A percentile compares a stretch with the other conserved stretches of the same genome.
These are phyloP conservation scores for Malacosoma neustria DNA, from an alignment of 2,888 invertebrate species.

Conservation along the genomic window DNA sequence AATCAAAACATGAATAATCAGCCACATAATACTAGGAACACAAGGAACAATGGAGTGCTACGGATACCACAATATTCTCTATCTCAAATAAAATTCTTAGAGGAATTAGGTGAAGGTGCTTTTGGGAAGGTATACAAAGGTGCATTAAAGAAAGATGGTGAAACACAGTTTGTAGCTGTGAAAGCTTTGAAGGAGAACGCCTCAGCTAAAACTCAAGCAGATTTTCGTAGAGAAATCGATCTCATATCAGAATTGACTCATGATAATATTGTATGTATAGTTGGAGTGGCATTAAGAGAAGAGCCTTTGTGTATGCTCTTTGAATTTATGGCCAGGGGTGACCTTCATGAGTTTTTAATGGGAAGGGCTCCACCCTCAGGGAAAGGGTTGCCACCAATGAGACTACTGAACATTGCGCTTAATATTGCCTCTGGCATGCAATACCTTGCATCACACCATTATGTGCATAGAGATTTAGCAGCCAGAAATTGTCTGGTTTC, in stretches of 20 bases:
- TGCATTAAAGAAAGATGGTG: conserved; percentile 82
- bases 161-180: conserved; percentile 89
- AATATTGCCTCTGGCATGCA: conserved; percentile 92
- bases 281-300: conserved; percentile 92
- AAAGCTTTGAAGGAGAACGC: conserved; percentile 96
- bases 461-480: conserved; percentile 97
- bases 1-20: conserved; percentile 64
- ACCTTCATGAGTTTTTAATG: conserved; percentile 96
- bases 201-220: conserved; percentile 90
- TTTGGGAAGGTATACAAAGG: conserved; percentile 99
- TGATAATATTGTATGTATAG: conserved; percentile 95
- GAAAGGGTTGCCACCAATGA: conserved; percentile 84
- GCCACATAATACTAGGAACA: conserved; percentile 59
- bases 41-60: conserved; percentile 67
- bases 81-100: conserved; percentile 88
- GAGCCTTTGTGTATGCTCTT: conserved; percentile 97
- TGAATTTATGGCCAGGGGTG: conserved; percentile 98
- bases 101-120: conserved; percentile 96
- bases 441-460: conserved; percentile 91
- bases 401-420: conserved; percentile 92
- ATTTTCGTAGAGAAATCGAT: conserved; percentile 95
- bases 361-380: conserved; percentile 91
- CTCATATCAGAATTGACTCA: conserved; percentile 95
- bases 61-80: conserved; percentile 90
- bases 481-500: conserved; percentile 97